Evolutionary conservation across 2,113 vertebrate genomes (phyloP), one percentile per base, ranked within the genome.

Genomic region (Trogon surrucura): DNA sequence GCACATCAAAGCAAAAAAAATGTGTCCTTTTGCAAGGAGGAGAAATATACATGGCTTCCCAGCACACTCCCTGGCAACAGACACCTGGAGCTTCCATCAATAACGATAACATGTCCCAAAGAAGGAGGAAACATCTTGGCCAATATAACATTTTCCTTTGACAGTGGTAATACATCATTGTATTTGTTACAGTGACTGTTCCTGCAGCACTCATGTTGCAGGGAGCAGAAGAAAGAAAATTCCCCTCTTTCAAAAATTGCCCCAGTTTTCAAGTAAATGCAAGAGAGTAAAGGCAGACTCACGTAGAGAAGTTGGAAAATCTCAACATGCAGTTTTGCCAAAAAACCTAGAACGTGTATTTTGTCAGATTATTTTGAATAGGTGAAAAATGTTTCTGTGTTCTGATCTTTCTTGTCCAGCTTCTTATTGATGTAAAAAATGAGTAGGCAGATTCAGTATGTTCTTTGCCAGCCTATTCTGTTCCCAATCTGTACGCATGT

Each of bases 121-220:
- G 75, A 91, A 91, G 34, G 27, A 61, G 88, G 80, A 96, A 90
- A 64, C 29, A 41, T 85, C 78, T 70, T 62, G 67, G 67, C 50
- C 47, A 48, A 41, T 64, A 45, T 26, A 88, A 84, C 11, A 64
- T 89, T 92, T 93, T 71, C 34, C 38, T 86, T 54, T 92, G 95
- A 88, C 91, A 91, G 53, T 17, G 9, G 82, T 41, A 93, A 84
- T 88, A 21, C 26, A 93, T 90, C 38, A 86, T 86, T 53, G 77
- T 74, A 65, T 83, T 86, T 72, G 56, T 57, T 61, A 61, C 11
- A 26, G 85, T 10, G 25, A 85, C 66, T 71, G 38, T 45, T 90
- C 16, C 80, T 85, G 64, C 12, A 90, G 64, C 50, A 67, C 11
- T 58, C 77, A 54, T 0, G 1, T 34, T 36, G 18, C 44, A 78